Evolutionary conservation across 1,140 invertebrate genomes (phyloP), one percentile per base, ranked within the genome.

Genomic region (Lysiphlebus fabarum): DNA sequence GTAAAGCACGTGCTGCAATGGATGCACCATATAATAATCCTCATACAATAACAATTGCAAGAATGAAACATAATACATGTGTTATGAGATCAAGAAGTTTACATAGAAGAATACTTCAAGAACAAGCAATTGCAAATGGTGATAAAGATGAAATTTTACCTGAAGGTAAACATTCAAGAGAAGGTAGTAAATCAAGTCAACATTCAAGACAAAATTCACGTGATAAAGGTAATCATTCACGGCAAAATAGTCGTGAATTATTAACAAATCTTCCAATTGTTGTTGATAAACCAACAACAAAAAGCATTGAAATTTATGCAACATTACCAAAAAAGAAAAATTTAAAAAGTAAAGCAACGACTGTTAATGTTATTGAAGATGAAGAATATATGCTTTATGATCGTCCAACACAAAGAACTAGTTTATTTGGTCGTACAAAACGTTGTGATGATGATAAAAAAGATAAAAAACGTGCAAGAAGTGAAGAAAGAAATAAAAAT

Each of bases 1-100:
- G 86, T 3, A 89, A 91, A 81, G 89, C 92, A 1, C 81, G 92
- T 62, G 90, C 90, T 2, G 93, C 93, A 1, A 95, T 96, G 92
- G 91, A 95, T 67, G 90, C 92, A 0, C 92, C 92, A 0, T 95
- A 95, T 63, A 93, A 92, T 69, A 93, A 93, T 74, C 88, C 91
- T 0, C 90, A 95, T 69, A 92, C 90, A 0, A 87, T 93, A 67
- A 90, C 90, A 6, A 88, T 90, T 65, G 93, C 93, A 6, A 84
- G 91, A 68, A 94, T 95, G 88, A 96, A 95, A 70, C 92, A 96
- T 72, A 96, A 95, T 68, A 92, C 91, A 17, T 96, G 93, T 73
- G 87, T 96, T 0, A 92, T 96, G 89, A 83, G 92, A 61, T 89
- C 90, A 0, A 83, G 92, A 44, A 92, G 90, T 72, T 82, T 97